These are phyloP conservation scores for Heliconius cydno DNA, from an alignment of 2,888 invertebrate species.

Conservation along the genomic window DNA sequence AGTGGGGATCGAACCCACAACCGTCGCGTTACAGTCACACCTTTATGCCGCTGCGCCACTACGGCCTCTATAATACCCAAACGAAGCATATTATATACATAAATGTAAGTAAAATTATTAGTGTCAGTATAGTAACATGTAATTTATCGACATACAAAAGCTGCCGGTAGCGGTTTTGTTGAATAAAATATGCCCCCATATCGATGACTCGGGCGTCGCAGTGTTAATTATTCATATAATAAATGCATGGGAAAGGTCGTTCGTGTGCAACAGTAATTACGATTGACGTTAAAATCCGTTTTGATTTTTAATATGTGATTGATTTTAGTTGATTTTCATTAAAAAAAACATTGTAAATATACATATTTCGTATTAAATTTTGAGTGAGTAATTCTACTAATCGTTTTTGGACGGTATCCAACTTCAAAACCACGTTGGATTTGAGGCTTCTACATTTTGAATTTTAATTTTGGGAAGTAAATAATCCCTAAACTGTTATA, in stretches of 20 bases:
- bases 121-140: constrained; percentile 17
- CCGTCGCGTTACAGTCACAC: too few species aligned
- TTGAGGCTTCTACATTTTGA: too few species aligned
- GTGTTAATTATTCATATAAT: constrained; percentile 12
- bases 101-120: not conserved
- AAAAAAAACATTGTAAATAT: too few species aligned
- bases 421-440: too few species aligned
- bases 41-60: too few species aligned
- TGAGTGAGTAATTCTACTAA: not conserved
- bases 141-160: constrained; percentile 8
- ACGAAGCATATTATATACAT: not conserved
- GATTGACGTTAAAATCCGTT: constrained; percentile 6
- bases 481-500: too few species aligned
- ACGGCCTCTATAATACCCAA: too few species aligned
- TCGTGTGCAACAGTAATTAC: not conserved
- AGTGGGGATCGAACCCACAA: too few species aligned
- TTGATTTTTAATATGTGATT: not conserved
- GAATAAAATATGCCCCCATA: constrained; percentile 25
- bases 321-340: not conserved
- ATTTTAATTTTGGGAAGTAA: too few species aligned
- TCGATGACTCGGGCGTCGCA: constrained; percentile 8
- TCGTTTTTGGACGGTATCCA: too few species aligned
- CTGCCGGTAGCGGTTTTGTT: constrained; percentile 7
- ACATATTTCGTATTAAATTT: not conserved
- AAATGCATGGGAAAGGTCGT: constrained; percentile 12